Evolutionary conservation across 2,113 vertebrate genomes (phyloP).

Genomic region (Lethenteron reissneri): DNA sequence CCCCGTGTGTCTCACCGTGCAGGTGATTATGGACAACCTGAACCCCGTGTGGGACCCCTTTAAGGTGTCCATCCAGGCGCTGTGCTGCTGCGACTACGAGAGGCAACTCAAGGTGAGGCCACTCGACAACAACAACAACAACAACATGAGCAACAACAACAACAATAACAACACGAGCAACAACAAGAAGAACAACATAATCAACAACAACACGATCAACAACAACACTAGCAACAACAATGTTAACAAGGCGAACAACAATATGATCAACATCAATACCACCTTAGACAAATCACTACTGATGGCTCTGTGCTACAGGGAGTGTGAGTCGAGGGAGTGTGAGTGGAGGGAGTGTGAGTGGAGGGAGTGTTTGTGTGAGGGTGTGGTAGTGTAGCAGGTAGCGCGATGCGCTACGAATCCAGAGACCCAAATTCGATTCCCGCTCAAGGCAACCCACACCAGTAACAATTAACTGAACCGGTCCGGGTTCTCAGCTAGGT

Average conservation of each 20-base stretch:
- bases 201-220: constrained; percentile 5
- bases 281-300: constrained; percentile 15
- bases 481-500: too few relatives aligned
- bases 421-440: too few relatives aligned
- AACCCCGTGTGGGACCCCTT: constrained; percentile 91
- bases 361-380: too few relatives aligned
- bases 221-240: constrained; percentile 8
- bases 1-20: neutral
- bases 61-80: constrained; percentile 88
- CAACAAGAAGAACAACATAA: neutral
- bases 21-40: constrained; percentile 96
- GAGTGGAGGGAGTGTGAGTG: neutral
- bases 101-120: constrained; percentile 61
- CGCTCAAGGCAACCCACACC: too few relatives aligned
- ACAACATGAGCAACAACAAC: neutral
- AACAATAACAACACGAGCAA: constrained; percentile 8
- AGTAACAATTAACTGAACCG: too few relatives aligned
- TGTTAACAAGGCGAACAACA: constrained; percentile 12
- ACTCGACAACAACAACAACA: constrained; percentile 4
- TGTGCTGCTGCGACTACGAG: constrained; percentile 82
- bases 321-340: neutral
- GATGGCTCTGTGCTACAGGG: constrained; percentile 11
- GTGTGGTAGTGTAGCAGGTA: too few relatives aligned
- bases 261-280: constrained; percentile 16
- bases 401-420: too few relatives aligned